Base-by-base conservation (phyloP, 2,888 invertebrate genomes). In the Lasioglossum pauxillum region DNA sequence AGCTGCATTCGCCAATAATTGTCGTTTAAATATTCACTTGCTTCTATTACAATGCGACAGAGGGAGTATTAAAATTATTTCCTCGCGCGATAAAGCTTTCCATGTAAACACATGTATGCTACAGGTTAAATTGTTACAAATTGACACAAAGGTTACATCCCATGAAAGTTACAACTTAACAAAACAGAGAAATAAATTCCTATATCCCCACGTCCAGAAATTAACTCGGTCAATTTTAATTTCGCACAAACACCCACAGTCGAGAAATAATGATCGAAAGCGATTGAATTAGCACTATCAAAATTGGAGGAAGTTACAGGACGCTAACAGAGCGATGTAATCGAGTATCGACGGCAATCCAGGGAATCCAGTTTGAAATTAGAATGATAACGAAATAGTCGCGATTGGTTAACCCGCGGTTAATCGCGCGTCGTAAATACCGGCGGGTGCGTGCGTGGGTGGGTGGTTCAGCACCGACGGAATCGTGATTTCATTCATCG, bases 341-440 rank as follows among this genome's bases (percentile, higher is more conserved):
- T 64, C 8, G 31, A 31, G 14, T 64, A 64, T 8, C 16, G 16
- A 12, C 31, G 16, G 12, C 14, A 8, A 44, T 44, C 14, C 44
- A 16, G 31, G 31, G 7, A 64, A 31, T 76, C 35, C 44, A 31
- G 31, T 67, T 67, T 16, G 35, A 35, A 76, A 76, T 76, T 64
- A 31, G n/a, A 79, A 44, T 16, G 41, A 31, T 49, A 60, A 41
- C 27, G 67, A 44, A 46, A 73, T 46, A 64, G 38, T 16, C 19
- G 49, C 38, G 72, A 78, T 74, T 73, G 78, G 64, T 64, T 82
- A 74, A 67, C 53, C 53, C 53, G 44, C n/a, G 35, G 31, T 67
- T 38, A 67, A 67, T 67, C 35, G 16, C 23, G 67, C 35, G 67
- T 67, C 35, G 67, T 67, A 67, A 67, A 67, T 67, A 67, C 35